Conservation (phyloP, 2,888 invertebrate genomes). For the Camponotus fellah region DNA sequence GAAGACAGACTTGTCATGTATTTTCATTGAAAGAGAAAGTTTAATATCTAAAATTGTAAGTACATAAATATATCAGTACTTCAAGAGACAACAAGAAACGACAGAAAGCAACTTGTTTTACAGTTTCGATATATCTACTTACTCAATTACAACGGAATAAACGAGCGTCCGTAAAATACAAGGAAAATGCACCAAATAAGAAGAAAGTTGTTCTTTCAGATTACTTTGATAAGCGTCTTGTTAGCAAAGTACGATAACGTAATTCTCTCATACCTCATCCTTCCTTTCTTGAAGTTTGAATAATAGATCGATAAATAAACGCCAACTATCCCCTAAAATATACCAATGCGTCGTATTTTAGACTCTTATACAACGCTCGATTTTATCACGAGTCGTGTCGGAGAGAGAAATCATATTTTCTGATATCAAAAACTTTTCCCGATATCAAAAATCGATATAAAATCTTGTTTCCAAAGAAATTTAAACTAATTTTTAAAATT, state of each 20-base stretch:
- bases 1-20: not conserved
- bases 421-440: constrained; percentile 8
- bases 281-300: constrained; percentile 59
- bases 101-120: not conserved
- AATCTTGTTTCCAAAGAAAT: not conserved
- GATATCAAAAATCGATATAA: constrained; percentile 26
- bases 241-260: constrained; percentile 57
- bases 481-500: not conserved
- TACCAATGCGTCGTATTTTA: constrained; percentile 6
- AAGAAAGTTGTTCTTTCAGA: constrained; percentile 62
- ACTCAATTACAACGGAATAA: constrained; percentile 5
- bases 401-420: constrained; percentile 1
- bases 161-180: constrained; percentile 24
- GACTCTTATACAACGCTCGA: not conserved
- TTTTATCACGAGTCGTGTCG: constrained; percentile 18
- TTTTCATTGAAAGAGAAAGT: not conserved
- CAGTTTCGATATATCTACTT: not conserved
- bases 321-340: constrained; percentile 27
- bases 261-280: constrained; percentile 42
- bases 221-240: constrained; percentile 55
- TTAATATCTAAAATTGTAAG: not conserved
- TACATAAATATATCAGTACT: not conserved
- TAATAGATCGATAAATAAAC: constrained; percentile 63
- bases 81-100: not conserved
- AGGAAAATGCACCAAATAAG: constrained; percentile 25